Conservation (phyloP, 2,113 vertebrate species). For the Rutilus rutilus region DNA sequence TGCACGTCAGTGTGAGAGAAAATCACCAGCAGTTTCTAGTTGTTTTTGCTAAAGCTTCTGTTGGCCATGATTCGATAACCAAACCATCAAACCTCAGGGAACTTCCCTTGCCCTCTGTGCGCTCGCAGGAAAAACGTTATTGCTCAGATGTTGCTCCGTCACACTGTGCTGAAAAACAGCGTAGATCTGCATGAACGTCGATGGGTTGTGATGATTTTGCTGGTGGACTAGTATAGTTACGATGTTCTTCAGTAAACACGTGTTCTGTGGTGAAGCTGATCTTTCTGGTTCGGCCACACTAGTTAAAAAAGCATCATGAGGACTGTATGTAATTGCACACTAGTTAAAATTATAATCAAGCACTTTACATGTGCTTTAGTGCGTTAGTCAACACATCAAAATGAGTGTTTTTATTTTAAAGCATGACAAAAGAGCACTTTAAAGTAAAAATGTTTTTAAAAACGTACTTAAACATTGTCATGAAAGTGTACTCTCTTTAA, state of each 20-base stretch:
- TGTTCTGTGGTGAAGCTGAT: neutral
- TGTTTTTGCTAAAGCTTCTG: conserved; percentile 23
- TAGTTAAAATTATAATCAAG: neutral
- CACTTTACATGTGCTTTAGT: neutral
- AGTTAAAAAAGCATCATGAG: neutral
- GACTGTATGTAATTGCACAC: neutral
- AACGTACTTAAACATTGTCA: too few species aligned
- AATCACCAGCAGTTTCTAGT: neutral
- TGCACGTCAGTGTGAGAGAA: neutral
- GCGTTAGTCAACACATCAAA: neutral
- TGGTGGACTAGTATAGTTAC: neutral
- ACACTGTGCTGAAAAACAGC: neutral
- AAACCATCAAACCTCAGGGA: conserved; percentile 22
- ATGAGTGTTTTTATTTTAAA: neutral
- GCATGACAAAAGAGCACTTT: neutral
- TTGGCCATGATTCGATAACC: conserved; percentile 28
- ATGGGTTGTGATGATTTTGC: conserved; percentile 7
- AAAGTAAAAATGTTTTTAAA: too few species aligned
- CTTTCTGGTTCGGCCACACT: neutral
- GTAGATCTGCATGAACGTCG: neutral
- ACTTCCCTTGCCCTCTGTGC: neutral
- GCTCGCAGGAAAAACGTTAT: neutral
- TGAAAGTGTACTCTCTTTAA: neutral
- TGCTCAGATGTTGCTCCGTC: neutral
- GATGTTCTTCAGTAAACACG: neutral